phyloP scores from a whole-genome alignment of 1,140 invertebrate genomes.

The Dendroctonus valens region DNA sequence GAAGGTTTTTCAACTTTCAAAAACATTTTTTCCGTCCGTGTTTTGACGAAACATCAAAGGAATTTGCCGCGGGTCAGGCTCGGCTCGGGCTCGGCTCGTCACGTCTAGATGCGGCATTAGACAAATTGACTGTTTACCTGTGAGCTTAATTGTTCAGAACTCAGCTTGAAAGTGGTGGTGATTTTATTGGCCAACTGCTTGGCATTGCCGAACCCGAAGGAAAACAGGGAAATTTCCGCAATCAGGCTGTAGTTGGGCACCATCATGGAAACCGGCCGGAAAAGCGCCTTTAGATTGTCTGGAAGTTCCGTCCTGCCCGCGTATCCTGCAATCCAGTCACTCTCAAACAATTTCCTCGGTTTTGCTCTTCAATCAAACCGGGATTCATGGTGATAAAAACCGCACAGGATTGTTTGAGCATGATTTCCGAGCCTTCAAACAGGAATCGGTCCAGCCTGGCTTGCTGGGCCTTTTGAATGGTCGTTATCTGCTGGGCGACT shows the following conservation, averaged over 20 bases:
- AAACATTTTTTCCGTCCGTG: too few species aligned
- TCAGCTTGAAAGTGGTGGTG: conserved; percentile 68
- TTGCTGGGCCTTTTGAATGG: conserved; percentile 61
- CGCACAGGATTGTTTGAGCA: conserved; percentile 63
- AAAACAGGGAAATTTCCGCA: conserved; percentile 71
- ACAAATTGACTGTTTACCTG: conserved; percentile 47
- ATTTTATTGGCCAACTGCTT: conserved; percentile 67
- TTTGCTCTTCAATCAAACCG: conserved; percentile 32
- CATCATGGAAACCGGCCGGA: conserved; percentile 77
- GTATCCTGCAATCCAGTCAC: conserved; percentile 51
- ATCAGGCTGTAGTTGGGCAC: conserved; percentile 72
- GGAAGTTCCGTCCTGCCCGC: conserved; percentile 71
- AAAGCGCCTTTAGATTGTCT: conserved; percentile 72
- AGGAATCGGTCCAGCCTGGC: conserved; percentile 53
- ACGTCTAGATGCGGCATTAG: too few species aligned
- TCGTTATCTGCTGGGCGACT: conserved; percentile 62
- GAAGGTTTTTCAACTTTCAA: too few species aligned
- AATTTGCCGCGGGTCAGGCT: too few species aligned
- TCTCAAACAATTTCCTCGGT: not conserved
- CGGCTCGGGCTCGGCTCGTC: too few species aligned
- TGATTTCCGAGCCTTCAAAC: conserved; percentile 62
- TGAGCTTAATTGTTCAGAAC: conserved; percentile 68
- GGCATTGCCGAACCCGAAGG: conserved; percentile 67
- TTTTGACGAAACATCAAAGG: too few species aligned
- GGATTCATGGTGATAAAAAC: conserved; percentile 78